phyloP scores from a whole-genome alignment of 2,113 vertebrate species.

The Microcebus griseorufus region DNA sequence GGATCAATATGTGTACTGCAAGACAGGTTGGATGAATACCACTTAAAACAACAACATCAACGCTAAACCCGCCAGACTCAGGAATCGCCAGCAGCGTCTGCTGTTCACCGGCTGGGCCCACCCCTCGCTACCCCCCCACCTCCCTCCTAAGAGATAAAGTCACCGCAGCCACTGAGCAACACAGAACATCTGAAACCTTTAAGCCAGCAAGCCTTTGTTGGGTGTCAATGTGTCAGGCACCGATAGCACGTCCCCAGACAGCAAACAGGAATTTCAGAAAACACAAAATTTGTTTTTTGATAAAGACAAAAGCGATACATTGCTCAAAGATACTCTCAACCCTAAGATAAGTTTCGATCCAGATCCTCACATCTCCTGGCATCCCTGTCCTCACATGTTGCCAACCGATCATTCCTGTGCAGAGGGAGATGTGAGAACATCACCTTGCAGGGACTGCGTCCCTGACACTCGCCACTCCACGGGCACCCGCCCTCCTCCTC shows the following conservation, averaged over 20 bases:
- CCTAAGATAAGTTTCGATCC: not conserved
- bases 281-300: slow-evolving; percentile 13
- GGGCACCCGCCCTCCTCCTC: not conserved
- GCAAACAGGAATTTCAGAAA: not conserved
- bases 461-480: not conserved
- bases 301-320: not conserved
- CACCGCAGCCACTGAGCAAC: not conserved
- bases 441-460: not conserved
- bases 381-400: not conserved
- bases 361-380: not conserved
- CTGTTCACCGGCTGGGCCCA: not conserved
- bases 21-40: not conserved
- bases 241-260: not conserved
- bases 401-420: not conserved
- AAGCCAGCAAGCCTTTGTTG: not conserved
- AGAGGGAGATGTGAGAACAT: not conserved
- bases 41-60: not conserved
- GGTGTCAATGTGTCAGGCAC: not conserved
- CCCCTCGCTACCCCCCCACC: rapidly evolving
- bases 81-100: not conserved
- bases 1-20: not conserved
- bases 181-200: not conserved
- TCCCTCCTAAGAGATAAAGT: not conserved
- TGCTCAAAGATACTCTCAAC: not conserved
- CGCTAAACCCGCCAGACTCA: not conserved